Percentiles rank a stretch among this genome's conserved stretches.
Conservation (phyloP, 2,888 invertebrate species). For the Brachylomia viminalis region DNA sequence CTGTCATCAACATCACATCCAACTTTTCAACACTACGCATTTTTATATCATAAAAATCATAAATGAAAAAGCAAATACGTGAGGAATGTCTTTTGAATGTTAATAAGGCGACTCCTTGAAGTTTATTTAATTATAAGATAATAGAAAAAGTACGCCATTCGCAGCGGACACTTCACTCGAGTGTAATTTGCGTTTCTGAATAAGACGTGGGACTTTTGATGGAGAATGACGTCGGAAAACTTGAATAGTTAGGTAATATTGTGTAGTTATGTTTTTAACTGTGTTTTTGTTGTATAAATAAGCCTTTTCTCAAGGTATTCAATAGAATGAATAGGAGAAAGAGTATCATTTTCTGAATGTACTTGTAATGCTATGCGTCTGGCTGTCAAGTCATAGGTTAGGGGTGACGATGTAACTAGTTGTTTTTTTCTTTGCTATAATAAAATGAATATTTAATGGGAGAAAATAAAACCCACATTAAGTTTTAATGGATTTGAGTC, state of each 20-base stretch:
- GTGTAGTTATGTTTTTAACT: conserved; percentile 1
- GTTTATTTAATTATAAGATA: conserved; percentile 82
- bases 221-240: conserved; percentile 21
- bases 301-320: conserved; percentile 12
- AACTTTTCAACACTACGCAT: conserved; percentile 1
- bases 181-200: conserved; percentile 70
- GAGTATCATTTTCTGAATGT: conserved; percentile 13
- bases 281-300: conserved; percentile 21
- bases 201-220: conserved; percentile 51
- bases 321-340: conserved; percentile 19
- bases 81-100: conserved; percentile 73
- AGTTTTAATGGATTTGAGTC: not conserved
- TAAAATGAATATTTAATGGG: not conserved
- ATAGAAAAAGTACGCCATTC: conserved; percentile 67
- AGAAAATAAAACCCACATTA: no score
- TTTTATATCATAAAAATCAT: conserved; percentile 10
- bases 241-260: conserved; percentile 48
- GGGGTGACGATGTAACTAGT: not conserved
- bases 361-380: conserved; percentile 13
- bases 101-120: conserved; percentile 75
- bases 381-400: conserved; percentile 3
- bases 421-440: not conserved
- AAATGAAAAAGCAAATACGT: conserved; percentile 34
- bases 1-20: not conserved
- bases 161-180: conserved; percentile 47